These are phyloP conservation scores for Oscheius sp. DNA, from an alignment of 2,888 invertebrate species.

Conservation along the genomic window DNA sequence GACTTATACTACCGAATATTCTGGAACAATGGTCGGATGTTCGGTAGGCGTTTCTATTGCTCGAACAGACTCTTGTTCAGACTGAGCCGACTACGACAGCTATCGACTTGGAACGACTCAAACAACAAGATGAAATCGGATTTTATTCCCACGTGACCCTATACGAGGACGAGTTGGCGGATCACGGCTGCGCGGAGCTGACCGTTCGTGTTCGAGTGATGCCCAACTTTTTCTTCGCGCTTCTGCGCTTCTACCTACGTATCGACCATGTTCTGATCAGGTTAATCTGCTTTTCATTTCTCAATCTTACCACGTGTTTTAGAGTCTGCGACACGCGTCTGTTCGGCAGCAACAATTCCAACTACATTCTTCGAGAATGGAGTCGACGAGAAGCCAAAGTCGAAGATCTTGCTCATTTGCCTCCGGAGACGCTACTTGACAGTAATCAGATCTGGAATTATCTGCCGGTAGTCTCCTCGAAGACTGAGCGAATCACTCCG, in stretches of 20 bases:
- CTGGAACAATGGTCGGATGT: constrained; percentile 78
- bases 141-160: constrained; percentile 89
- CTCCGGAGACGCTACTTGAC: constrained; percentile 42
- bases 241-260: constrained; percentile 89
- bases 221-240: constrained; percentile 90
- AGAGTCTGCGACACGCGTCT: constrained; percentile 66
- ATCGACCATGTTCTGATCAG: constrained; percentile 89
- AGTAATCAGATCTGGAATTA: constrained; percentile 53
- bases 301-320: constrained; percentile 7
- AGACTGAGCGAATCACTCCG: constrained; percentile 23
- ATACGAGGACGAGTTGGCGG: constrained; percentile 97
- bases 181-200: constrained; percentile 94
- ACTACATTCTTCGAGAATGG: constrained; percentile 65
- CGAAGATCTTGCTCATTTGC: constrained; percentile 42
- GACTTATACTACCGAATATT: constrained; percentile 94
- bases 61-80: constrained; percentile 20
- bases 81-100: constrained; percentile 75
- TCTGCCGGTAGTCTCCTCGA: constrained; percentile 48
- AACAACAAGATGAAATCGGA: constrained; percentile 88
- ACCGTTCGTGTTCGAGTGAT: constrained; percentile 83
- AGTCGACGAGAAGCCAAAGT: constrained; percentile 62
- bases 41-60: constrained; percentile 12
- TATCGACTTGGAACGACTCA: constrained; percentile 88
- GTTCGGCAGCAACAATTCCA: constrained; percentile 50
- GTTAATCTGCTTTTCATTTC: constrained; percentile 73